Percentiles rank a stretch among this genome's conserved stretches.
Evolutionary conservation across 2,113 vertebrate species (phyloP).

Genomic region (Tychaedon coryphoeus): DNA sequence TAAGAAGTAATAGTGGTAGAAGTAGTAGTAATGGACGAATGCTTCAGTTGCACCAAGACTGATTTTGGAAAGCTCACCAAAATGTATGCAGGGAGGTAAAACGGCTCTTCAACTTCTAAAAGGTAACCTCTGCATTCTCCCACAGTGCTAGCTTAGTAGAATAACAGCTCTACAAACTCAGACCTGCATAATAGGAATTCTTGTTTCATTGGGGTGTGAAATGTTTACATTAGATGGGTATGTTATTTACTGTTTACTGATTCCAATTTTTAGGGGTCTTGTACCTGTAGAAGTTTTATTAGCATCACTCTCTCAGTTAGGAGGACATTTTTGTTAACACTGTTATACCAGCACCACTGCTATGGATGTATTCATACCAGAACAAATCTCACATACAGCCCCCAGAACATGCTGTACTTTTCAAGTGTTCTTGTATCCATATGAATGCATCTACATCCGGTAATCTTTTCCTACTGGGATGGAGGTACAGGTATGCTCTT

Average conservation of each 20-base stretch:
- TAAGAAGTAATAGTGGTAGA: background rate
- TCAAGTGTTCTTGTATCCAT: background rate
- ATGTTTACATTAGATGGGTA: background rate
- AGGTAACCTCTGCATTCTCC: background rate
- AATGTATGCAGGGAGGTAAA: background rate
- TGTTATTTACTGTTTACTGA: background rate
- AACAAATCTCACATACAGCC: background rate
- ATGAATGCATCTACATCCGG: background rate
- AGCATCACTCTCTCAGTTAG: background rate
- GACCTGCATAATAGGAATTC: background rate
- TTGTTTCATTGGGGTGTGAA: background rate
- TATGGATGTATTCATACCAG: background rate
- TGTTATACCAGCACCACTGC: background rate
- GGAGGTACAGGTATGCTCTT: background rate
- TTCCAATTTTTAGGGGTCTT: background rate
- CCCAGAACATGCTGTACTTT: background rate
- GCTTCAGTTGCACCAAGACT: background rate
- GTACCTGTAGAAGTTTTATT: background rate
- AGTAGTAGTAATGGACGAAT: background rate
- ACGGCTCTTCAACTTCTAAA: background rate
- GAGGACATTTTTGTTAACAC: background rate
- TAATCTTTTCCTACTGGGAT: background rate
- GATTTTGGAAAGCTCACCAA: background rate
- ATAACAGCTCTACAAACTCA: background rate
- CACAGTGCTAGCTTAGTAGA: background rate